Evolutionary conservation across 2,113 vertebrate species (phyloP).

Genomic region (Crotophaga sulcirostris): DNA sequence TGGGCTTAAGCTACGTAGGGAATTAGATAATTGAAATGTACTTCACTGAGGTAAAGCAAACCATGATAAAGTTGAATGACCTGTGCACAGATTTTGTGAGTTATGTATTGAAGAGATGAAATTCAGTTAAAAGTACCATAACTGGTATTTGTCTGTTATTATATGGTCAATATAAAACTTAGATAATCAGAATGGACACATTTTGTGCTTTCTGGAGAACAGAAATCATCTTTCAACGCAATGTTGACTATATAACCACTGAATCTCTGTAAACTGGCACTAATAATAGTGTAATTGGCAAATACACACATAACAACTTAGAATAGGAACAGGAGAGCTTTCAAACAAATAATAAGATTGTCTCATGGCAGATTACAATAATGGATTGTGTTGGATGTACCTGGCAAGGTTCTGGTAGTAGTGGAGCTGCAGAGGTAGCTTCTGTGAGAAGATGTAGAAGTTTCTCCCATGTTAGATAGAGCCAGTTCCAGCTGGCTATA

Average conservation of each 20-base stretch:
- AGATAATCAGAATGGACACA: not conserved
- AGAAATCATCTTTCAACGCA: not conserved
- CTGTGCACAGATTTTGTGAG: not conserved
- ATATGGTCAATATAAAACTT: not conserved
- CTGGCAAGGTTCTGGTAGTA: not conserved
- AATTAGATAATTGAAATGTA: conserved; percentile 42
- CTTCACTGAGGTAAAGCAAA: not conserved
- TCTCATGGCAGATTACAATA: not conserved
- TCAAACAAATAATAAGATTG: not conserved
- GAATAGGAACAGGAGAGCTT: not conserved
- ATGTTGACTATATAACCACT: not conserved
- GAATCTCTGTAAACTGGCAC: not conserved
- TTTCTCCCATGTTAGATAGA: not conserved
- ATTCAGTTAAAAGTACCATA: not conserved
- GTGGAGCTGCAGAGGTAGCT: not conserved
- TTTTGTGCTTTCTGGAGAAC: not conserved
- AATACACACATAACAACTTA: not conserved
- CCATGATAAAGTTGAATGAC: conserved; percentile 38
- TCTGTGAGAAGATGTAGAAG: not conserved
- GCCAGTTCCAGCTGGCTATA: not conserved
- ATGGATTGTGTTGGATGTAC: not conserved
- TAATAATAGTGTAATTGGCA: not conserved
- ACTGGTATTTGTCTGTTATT: not conserved
- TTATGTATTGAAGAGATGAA: not conserved
- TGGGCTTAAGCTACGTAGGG: not conserved